phyloP scores from a whole-genome alignment of 2,113 vertebrate species.

The Sciurus niger region DNA sequence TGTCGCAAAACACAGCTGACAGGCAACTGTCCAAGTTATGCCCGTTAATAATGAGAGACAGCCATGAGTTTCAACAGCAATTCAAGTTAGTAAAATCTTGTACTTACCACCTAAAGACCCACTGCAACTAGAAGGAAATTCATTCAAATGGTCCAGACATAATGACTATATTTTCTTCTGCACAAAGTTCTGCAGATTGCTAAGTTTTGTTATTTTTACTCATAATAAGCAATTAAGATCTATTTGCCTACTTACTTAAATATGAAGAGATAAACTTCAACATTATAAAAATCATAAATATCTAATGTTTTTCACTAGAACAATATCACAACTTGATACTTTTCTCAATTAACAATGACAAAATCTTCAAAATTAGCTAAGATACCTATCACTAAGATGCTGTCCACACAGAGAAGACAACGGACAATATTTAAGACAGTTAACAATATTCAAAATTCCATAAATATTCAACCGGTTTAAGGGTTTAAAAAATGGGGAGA shows the following conservation, averaged over 20 bases:
- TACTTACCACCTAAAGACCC: background rate
- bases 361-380: background rate
- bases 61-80: background rate
- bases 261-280: background rate
- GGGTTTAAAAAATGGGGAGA: background rate
- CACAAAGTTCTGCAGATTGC: background rate
- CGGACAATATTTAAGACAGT: background rate
- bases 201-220: background rate
- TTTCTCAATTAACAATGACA: background rate
- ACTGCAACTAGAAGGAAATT: background rate
- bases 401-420: background rate
- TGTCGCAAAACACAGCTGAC: background rate
- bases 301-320: background rate
- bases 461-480: constrained; percentile 1
- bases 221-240: constrained; percentile 18
- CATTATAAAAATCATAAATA: constrained; percentile 25
- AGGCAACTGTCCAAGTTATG: background rate
- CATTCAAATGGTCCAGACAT: background rate
- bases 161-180: background rate
- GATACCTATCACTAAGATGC: background rate
- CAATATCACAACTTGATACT: background rate
- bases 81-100: background rate
- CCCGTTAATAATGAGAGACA: background rate
- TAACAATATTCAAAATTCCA: background rate
- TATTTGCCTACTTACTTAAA: background rate